Conservation (phyloP, 2,888 invertebrate genomes). For the Gandaritis pyraliata region DNA sequence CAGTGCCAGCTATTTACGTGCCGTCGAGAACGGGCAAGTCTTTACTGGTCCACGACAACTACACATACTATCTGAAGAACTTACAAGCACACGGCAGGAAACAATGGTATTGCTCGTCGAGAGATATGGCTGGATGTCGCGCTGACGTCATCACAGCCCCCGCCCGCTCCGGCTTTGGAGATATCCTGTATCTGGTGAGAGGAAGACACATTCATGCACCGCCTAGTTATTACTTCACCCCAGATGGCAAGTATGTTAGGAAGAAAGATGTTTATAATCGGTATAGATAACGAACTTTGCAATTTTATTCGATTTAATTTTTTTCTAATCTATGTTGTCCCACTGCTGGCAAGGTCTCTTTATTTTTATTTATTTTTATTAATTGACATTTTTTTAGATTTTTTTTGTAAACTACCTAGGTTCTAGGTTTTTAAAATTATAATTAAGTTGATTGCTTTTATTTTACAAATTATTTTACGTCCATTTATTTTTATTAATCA, state of each 20-base stretch:
- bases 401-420: neutral
- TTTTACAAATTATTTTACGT: too few relatives aligned
- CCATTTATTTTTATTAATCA: too few relatives aligned
- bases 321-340: conserved; percentile 22
- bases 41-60: conserved; percentile 75
- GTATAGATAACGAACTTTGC: conserved; percentile 66
- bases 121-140: conserved; percentile 80
- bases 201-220: conserved; percentile 78
- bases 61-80: conserved; percentile 81
- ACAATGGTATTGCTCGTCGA: conserved; percentile 81
- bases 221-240: conserved; percentile 78
- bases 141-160: conserved; percentile 80
- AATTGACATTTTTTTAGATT: conserved; percentile 21
- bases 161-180: conserved; percentile 60
- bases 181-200: conserved; percentile 75
- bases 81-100: conserved; percentile 77
- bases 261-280: conserved; percentile 78
- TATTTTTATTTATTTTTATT: conserved; percentile 6
- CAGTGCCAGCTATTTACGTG: conserved; percentile 79
- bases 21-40: conserved; percentile 81
- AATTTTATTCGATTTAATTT: neutral
- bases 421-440: neutral
- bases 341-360: conserved; percentile 1
- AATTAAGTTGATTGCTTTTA: too few relatives aligned
- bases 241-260: conserved; percentile 78